A percentile compares a stretch with the other conserved stretches of the same genome.
These are phyloP conservation scores for Galeopsomyia nigrocyanea DNA, from an alignment of 2,888 invertebrate species.

Conservation along the genomic window DNA sequence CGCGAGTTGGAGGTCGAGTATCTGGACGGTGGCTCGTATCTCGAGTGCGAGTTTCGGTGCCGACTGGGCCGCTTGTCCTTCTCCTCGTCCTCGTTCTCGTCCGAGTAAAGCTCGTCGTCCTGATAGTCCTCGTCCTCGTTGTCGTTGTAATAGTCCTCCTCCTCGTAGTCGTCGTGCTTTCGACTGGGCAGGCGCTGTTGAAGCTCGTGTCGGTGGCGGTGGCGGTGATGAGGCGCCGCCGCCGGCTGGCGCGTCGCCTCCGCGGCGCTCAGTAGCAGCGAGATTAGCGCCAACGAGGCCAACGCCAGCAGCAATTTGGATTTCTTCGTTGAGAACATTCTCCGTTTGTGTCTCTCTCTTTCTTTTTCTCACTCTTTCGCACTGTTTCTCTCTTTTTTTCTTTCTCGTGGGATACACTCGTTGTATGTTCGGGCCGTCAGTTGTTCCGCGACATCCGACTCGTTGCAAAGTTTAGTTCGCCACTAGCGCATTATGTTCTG, in stretches of 20 bases:
- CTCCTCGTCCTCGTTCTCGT: not conserved
- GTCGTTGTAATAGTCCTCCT: constrained; percentile 52
- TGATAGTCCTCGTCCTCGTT: constrained; percentile 51
- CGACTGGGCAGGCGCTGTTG: constrained; percentile 24
- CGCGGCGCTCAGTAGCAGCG: constrained; percentile 52
- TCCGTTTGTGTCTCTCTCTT: constrained; percentile 53
- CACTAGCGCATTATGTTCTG: not conserved
- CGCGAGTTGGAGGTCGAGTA: constrained; percentile 42
- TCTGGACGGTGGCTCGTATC: constrained; percentile 47
- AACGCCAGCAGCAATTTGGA: constrained; percentile 42
- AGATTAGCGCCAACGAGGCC: constrained; percentile 51
- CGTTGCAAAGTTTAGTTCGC: not conserved
- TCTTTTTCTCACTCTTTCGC: constrained; percentile 47
- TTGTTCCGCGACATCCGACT: not conserved
- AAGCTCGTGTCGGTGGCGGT: constrained; percentile 62
- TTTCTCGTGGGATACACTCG: constrained; percentile 29
- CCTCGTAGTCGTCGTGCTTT: constrained; percentile 45
- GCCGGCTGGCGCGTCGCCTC: constrained; percentile 24
- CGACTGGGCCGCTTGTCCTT: not conserved
- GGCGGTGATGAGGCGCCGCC: constrained; percentile 53
- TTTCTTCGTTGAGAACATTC: too few relatives aligned
- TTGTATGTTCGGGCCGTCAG: constrained; percentile 21
- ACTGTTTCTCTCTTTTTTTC: constrained; percentile 16
- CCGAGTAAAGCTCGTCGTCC: constrained; percentile 47
- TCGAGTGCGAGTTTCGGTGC: constrained; percentile 10